A percentile compares a stretch with the other conserved stretches of the same genome.
Evolutionary conservation across 2,113 vertebrate genomes (phyloP).

Genomic region (Chinchilla lanigera): DNA sequence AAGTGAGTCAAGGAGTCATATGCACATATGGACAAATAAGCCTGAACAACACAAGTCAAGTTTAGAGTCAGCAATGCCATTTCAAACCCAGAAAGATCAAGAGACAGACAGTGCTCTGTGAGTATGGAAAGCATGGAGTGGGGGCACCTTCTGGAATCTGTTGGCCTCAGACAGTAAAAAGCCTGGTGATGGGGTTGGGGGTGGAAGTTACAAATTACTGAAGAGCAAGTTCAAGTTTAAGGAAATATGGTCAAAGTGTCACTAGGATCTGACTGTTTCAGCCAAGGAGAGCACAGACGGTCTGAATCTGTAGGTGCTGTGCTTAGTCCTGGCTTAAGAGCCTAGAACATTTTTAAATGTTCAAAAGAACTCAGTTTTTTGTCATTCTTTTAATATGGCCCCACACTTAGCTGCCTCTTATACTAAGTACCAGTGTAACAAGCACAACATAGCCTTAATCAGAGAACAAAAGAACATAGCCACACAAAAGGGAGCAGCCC

Average conservation of each 20-base stretch:
- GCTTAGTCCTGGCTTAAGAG: background rate
- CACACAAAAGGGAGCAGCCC: background rate
- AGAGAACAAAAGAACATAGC: background rate
- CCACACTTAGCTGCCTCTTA: background rate
- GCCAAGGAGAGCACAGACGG: background rate
- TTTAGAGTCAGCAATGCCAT: background rate
- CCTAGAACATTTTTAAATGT: background rate
- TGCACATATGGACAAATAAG: background rate
- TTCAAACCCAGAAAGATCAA: background rate
- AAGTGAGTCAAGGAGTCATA: background rate
- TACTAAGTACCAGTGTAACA: background rate
- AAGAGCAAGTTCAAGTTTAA: background rate
- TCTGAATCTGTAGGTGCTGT: fast-evolving
- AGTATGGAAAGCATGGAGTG: fast-evolving
- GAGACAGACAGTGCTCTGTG: fast-evolving
- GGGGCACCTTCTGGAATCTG: background rate
- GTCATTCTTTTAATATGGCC: background rate
- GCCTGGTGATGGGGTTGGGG: background rate
- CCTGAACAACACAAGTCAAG: background rate
- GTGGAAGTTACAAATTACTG: background rate
- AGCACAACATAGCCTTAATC: background rate
- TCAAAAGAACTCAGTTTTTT: background rate
- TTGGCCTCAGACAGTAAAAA: background rate
- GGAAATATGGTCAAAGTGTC: background rate
- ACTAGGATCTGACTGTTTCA: fast-evolving